Conservation (phyloP, 2,113 vertebrate species). For the Galemys pyrenaicus region DNA sequence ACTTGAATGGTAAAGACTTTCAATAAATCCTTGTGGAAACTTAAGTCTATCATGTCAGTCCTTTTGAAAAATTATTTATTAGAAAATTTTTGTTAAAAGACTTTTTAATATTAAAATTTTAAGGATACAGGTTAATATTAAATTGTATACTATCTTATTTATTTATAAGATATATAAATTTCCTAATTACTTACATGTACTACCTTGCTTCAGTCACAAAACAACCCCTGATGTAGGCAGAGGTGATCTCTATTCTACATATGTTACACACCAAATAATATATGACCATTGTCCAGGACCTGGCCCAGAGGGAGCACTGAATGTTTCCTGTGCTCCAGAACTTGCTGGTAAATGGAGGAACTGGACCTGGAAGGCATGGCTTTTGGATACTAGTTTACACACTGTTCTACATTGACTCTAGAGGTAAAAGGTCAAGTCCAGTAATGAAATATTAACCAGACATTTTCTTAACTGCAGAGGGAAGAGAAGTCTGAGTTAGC, state of each 20-base stretch:
- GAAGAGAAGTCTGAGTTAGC: not conserved
- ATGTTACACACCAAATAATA: not conserved
- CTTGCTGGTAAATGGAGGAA: not conserved
- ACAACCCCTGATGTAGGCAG: not conserved
- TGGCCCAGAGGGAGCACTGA: not conserved
- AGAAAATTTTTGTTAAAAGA: not conserved
- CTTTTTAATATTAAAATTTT: constrained; percentile 2
- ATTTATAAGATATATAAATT: not conserved
- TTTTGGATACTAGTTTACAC: not conserved
- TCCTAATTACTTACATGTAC: not conserved
- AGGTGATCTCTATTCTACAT: not conserved
- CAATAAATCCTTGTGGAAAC: not conserved
- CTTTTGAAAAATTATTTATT: constrained; percentile 1
- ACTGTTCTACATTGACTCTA: not conserved
- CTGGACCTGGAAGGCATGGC: not conserved
- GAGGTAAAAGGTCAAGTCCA: not conserved
- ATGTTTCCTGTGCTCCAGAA: not conserved
- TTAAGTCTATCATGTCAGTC: not conserved
- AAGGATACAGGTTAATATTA: not conserved
- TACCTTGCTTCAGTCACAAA: not conserved
- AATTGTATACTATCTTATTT: not conserved
- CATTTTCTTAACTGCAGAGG: not conserved
- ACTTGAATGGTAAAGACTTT: constrained; percentile 5
- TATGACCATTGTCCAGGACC: not conserved
- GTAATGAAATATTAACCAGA: not conserved